A percentile compares a stretch with the other conserved stretches of the same genome.
Evolutionary conservation across 2,888 invertebrate species (phyloP).

Genomic region (Caenorhabditis parvicauda): DNA sequence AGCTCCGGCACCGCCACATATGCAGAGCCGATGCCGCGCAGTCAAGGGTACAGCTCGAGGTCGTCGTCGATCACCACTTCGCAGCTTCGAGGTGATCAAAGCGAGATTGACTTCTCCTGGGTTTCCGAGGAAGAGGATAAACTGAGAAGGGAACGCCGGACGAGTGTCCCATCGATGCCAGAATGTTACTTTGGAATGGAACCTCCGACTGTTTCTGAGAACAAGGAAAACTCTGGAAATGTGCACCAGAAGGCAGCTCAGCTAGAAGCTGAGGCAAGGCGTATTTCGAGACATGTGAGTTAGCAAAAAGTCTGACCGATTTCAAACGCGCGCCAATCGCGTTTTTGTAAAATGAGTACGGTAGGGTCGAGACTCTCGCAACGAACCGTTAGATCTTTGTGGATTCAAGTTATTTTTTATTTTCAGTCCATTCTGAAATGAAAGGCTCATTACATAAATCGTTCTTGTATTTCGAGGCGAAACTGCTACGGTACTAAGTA

Average conservation of each 20-base stretch:
- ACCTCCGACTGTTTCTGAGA: slow-evolving; percentile 18
- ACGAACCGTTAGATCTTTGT: no score
- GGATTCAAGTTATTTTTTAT: no score
- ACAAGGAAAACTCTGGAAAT: slow-evolving; percentile 17
- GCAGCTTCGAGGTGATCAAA: slow-evolving; percentile 35
- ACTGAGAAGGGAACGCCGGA: slow-evolving; percentile 16
- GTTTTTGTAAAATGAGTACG: no score
- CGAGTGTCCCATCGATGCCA: slow-evolving; percentile 7
- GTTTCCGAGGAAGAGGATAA: slow-evolving; percentile 39
- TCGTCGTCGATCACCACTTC: slow-evolving; percentile 37
- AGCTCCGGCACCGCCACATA: slow-evolving; percentile 10
- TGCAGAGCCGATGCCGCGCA: slow-evolving; percentile 33
- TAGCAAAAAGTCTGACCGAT: no score
- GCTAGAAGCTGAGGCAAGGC: no score
- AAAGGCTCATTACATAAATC: no score
- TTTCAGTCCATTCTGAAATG: no score
- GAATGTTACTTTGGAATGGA: slow-evolving; percentile 37
- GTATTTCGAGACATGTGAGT: no score
- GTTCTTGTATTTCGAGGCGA: no score
- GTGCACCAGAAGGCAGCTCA: slow-evolving; percentile 22
- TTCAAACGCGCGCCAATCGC: no score
- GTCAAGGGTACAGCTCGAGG: slow-evolving; percentile 23
- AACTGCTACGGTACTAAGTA: no score
- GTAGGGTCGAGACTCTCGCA: no score
- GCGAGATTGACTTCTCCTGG: slow-evolving; percentile 44